phyloP scores from a whole-genome alignment of 2,113 vertebrate species.

The Fulica atra region DNA sequence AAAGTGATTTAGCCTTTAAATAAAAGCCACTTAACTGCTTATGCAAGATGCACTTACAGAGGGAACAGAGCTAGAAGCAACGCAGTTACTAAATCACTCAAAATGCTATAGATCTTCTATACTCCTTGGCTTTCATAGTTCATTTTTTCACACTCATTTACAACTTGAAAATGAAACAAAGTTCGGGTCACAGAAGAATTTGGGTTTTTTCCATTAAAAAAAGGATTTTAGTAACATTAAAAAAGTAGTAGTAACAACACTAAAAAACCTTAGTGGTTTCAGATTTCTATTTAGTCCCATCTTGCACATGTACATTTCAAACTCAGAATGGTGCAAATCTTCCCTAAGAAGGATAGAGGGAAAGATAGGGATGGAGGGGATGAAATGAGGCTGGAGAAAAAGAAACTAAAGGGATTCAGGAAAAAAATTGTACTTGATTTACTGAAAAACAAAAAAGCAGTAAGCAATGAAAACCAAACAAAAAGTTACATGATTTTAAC shows the following conservation, averaged over 20 bases:
- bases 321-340: neutral
- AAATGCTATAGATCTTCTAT: neutral
- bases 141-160: neutral
- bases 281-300: neutral
- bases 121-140: neutral
- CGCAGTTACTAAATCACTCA: neutral
- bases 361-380: no score
- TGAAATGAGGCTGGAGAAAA: no score
- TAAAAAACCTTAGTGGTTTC: neutral
- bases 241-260: neutral
- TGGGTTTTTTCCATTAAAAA: neutral
- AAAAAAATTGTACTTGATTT: neutral
- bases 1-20: neutral
- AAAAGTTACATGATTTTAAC: neutral
- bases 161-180: neutral
- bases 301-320: neutral
- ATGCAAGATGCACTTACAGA: neutral
- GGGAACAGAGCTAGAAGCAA: neutral
- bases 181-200: neutral
- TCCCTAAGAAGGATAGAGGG: neutral
- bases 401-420: no score
- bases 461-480: neutral
- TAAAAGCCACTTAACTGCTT: neutral
- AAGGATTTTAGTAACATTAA: neutral
- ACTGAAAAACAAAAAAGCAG: no score